Conservation (phyloP, 2,113 vertebrate genomes). For the Nematolebias whitei region DNA sequence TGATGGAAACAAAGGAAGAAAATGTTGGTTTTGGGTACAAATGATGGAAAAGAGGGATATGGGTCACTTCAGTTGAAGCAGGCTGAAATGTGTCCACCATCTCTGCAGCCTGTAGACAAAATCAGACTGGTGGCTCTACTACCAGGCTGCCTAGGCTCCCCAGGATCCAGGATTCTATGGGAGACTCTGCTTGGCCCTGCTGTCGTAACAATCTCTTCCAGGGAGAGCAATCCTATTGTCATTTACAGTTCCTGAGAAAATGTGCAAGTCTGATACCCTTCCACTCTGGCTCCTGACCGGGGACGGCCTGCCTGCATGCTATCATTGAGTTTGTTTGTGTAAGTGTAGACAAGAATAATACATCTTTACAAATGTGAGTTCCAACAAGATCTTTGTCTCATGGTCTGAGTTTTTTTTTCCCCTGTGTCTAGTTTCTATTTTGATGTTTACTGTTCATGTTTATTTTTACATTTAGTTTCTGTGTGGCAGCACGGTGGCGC, state of each 20-base stretch:
- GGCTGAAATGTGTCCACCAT: constrained; percentile 28
- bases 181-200: constrained; percentile 50
- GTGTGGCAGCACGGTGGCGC: no score
- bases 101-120: constrained; percentile 9
- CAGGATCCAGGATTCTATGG: constrained; percentile 64
- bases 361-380: constrained; percentile 29
- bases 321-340: constrained; percentile 41
- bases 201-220: constrained; percentile 70
- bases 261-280: constrained; percentile 69
- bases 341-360: constrained; percentile 40
- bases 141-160: constrained; percentile 65
- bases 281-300: constrained; percentile 67
- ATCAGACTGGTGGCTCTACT: constrained; percentile 38
- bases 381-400: constrained; percentile 5
- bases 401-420: constrained; percentile 12
- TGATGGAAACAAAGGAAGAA: constrained; percentile 27
- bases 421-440: constrained; percentile 21
- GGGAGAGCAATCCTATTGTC: constrained; percentile 69
- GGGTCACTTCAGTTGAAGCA: constrained; percentile 23
- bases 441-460: background rate
- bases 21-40: constrained; percentile 29
- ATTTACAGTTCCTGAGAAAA: constrained; percentile 61
- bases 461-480: no score
- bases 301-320: constrained; percentile 42
- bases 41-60: constrained; percentile 26